Base-by-base conservation (phyloP, 2,888 invertebrate genomes). In the Oxyteleia sp. region DNA sequence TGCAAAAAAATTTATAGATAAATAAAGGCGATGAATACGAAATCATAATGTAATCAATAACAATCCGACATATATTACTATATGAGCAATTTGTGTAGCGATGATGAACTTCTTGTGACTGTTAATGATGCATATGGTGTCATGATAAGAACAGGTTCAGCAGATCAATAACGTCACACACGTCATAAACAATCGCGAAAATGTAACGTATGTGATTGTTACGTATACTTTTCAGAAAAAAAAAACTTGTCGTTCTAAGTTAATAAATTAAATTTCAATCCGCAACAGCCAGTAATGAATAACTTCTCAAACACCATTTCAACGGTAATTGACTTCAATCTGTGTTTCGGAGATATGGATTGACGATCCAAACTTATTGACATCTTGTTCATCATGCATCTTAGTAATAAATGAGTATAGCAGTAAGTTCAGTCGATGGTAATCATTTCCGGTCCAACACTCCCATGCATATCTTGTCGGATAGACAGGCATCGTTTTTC, bases 401-500 rank as follows among this genome's bases (percentile, higher is more conserved):
- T 69, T 47, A 20, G 72, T 78, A 76, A 82, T 72, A 78, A 82
- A 82, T 72, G 82, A 76, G 72, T 72, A 64, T 69, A 71, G 76
- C 71, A 71, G 81, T 64, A 59, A 82, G 82, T 82, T 82, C 51
- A 41, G 55, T 20, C 61, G 53, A 78, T 76, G 82, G 78, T 74
- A 78, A 78, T 79, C 64, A 75, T 75, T 79, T 78, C 83, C 78
- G 66, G 64, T 68, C 69, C 72, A 78, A 74, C 64, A 75, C 74
- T 72, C 59, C 55, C 35, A 69, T 72, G 82, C 82, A 76, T 82
- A 82, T 74, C 64, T 72, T 55, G 69, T 61, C 71, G 29, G 47
- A 51, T 63, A 76, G 85, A 61, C 83, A 81, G 76, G 59, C 59
- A 79, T 72, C 83, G 81, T 85, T 83, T 85, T 85, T 85, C 85